Evolutionary conservation across 92 coral and sea anemone genomes (phyloP), one percentile per base, ranked within the genome.

Genomic region (Epizoanthus ramosus): DNA sequence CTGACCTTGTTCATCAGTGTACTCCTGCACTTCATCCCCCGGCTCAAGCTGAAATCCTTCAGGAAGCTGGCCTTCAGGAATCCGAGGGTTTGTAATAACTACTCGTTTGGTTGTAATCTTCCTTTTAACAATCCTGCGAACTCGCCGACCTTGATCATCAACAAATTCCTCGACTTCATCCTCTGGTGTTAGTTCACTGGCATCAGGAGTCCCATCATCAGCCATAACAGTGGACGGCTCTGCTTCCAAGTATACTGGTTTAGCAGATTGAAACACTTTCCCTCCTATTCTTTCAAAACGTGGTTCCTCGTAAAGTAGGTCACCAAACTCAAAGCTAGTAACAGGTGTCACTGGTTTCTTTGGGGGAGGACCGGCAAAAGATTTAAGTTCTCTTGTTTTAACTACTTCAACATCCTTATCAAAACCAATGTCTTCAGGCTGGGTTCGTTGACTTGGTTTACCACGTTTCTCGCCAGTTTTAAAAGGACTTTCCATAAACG

Each of bases 131-230:
- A 89, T 66, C n/a, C 92, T 71, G 22, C 83, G 84, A 14, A 86
- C 92, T 28, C 83, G 71, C 19, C 88, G 68, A 53, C 92, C 92
- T 68, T 86, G 85, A 35, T 81, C 90, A 73, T 89, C 90, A 8
- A 87, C 57, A 76, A 70, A 89, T 83, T 86, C 92, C 79, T 89
- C 92, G 15, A 87, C 41, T 28, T 63, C 87, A 28, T 83, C 84
- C 43, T 43, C 84, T 25, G 86, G 86, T 33, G 41, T 22, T 18
- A 68, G 24, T 33, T 58, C 85, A 35, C 19, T 57, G 53, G 37
- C 22, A 80, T 80, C 83, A 14, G 74, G 74, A 37, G 8, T 39
- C 71, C 31, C 17, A 33, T 41, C 47, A 18, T 15, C 72, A 15
- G 72, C 8, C 21, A 15, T 7, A 3, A 81, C 70, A 33, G 24